phyloP scores from a whole-genome alignment of 2,113 vertebrate species.

The Triplophysa rosa region DNA sequence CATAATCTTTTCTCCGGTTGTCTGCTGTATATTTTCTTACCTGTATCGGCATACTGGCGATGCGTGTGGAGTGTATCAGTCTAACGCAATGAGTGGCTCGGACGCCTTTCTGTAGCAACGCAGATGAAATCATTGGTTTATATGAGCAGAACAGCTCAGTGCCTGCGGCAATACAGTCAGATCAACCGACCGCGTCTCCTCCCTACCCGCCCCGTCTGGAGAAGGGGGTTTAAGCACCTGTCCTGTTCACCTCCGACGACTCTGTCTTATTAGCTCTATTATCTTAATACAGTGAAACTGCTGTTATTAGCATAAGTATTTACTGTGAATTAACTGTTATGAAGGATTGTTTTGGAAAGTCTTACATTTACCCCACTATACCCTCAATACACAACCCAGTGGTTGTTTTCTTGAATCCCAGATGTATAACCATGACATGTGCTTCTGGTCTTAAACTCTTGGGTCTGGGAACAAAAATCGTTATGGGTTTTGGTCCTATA shows the following conservation, averaged over 20 bases:
- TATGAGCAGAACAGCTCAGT: background rate
- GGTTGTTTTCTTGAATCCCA: too few relatives aligned
- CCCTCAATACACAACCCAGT: too few relatives aligned
- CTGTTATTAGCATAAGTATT: background rate
- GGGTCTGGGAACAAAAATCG: too few relatives aligned
- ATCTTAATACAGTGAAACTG: background rate
- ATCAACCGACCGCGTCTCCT: background rate
- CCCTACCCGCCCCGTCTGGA: background rate
- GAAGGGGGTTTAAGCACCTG: too few relatives aligned
- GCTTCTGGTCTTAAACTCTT: too few relatives aligned
- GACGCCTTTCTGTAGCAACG: slow-evolving; percentile 31
- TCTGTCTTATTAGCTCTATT: background rate
- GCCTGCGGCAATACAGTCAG: background rate
- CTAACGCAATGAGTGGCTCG: slow-evolving; percentile 27
- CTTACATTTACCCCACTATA: too few relatives aligned
- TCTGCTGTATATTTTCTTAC: slow-evolving; percentile 52
- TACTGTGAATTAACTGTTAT: background rate
- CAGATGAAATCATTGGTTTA: slow-evolving; percentile 45
- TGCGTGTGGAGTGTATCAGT: slow-evolving; percentile 55
- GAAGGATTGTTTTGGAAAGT: background rate
- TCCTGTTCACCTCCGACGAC: too few relatives aligned
- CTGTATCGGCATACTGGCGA: slow-evolving; percentile 71
- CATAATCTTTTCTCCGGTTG: background rate
- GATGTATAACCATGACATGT: too few relatives aligned
- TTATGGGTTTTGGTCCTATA: too few relatives aligned